A percentile compares a stretch with the other conserved stretches of the same genome.
phyloP scores from a whole-genome alignment of 2,113 vertebrate genomes.

The Pteropus alecto region DNA sequence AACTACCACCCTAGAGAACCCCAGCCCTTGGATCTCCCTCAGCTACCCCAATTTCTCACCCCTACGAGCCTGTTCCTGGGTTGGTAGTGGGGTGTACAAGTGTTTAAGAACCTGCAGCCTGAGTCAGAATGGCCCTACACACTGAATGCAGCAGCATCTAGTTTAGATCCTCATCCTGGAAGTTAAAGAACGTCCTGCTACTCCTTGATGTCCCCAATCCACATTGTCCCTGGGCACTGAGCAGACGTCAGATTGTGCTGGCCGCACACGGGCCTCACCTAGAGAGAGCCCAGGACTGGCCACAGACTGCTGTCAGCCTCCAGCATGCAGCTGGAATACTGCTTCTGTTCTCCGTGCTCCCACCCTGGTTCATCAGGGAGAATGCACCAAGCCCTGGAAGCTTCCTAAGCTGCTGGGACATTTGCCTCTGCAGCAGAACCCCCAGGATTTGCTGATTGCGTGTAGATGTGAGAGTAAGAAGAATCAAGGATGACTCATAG shows the following conservation, averaged over 20 bases:
- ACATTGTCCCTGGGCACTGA: not conserved
- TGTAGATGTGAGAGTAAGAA: not conserved
- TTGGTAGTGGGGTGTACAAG: fast-evolving
- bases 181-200: not conserved
- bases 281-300: not conserved
- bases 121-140: not conserved
- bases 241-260: not conserved
- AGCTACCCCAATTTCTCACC: not conserved
- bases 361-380: fast-evolving
- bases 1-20: not conserved
- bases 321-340: fast-evolving
- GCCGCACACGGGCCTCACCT: not conserved
- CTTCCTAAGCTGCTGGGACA: not conserved
- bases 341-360: fast-evolving
- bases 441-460: not conserved
- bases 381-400: not conserved
- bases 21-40: not conserved
- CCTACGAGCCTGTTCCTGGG: not conserved
- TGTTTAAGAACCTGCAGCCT: not conserved
- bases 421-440: not conserved
- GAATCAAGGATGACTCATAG: not conserved
- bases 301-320: fast-evolving
- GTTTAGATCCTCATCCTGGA: not conserved
- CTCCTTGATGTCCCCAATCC: not conserved
- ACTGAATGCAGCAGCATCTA: not conserved